Conservation (phyloP, 2,113 vertebrate species). For the Puffinus mauretanicus region DNA sequence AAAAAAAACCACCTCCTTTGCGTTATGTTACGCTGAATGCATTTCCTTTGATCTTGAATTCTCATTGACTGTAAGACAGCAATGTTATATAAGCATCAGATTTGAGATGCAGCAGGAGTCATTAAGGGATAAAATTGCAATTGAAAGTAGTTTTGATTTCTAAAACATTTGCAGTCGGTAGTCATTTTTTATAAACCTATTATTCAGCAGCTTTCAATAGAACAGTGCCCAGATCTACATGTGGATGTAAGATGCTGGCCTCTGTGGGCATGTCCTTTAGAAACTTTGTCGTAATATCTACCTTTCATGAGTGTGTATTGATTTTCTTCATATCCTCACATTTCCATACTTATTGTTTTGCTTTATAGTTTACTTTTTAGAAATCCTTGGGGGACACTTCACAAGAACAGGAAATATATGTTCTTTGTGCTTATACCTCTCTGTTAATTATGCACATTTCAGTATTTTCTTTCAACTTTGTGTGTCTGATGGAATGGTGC, state of each 20-base stretch:
- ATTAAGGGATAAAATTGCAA: not conserved
- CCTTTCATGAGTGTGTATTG: not conserved
- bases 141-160: not conserved
- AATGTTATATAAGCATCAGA: not conserved
- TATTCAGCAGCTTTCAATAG: not conserved
- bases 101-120: not conserved
- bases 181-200: not conserved
- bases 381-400: not conserved
- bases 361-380: not conserved
- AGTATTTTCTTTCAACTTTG: not conserved
- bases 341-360: not conserved
- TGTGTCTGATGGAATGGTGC: not conserved
- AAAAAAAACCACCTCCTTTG: not conserved
- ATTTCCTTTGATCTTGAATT: constrained; percentile 5
- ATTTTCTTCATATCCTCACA: not conserved
- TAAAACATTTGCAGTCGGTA: not conserved
- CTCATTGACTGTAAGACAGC: not conserved
- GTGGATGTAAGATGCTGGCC: not conserved
- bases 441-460: not conserved
- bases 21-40: not conserved
- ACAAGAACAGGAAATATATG: not conserved
- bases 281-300: not conserved
- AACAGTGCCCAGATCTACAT: not conserved
- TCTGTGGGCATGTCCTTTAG: not conserved
- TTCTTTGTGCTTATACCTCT: not conserved